Evolutionary conservation across 2,113 vertebrate species (phyloP).

Genomic region (Alces alces): DNA sequence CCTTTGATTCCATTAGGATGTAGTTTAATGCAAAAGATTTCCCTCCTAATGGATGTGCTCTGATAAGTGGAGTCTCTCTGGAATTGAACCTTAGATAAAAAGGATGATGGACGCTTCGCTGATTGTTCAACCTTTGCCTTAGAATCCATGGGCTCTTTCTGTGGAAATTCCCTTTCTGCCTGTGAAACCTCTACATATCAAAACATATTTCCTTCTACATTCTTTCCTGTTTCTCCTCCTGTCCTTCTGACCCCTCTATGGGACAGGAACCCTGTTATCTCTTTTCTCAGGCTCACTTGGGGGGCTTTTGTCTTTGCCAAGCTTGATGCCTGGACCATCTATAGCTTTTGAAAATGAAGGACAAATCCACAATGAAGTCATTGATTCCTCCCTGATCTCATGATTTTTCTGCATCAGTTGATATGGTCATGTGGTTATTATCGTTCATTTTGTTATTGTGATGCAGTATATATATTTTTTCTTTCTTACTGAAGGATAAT

Average conservation of each 20-base stretch:
- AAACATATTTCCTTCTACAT: background rate
- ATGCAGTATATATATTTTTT: background rate
- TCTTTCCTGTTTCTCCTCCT: background rate
- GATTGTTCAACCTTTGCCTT: background rate
- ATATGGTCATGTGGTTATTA: background rate
- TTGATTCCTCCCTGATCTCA: background rate
- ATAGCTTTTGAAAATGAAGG: background rate
- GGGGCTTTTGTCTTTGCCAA: background rate
- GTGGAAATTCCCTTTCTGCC: conserved; percentile 59
- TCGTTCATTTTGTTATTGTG: background rate
- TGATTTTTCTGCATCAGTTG: background rate
- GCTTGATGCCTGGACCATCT: background rate
- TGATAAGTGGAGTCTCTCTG: background rate
- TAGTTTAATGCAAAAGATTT: background rate
- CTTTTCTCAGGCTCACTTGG: background rate
- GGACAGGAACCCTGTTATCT: background rate
- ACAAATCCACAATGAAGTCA: no score
- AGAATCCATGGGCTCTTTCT: background rate
- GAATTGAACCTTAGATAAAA: background rate
- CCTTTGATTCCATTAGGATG: background rate
- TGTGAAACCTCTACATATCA: background rate
- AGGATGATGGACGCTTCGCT: background rate
- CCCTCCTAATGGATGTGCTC: background rate
- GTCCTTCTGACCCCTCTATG: background rate
- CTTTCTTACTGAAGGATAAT: background rate